A percentile compares a stretch with the other conserved stretches of the same genome.
Evolutionary conservation across 2,888 invertebrate species (phyloP).

Genomic region (Agriotes lineatus): DNA sequence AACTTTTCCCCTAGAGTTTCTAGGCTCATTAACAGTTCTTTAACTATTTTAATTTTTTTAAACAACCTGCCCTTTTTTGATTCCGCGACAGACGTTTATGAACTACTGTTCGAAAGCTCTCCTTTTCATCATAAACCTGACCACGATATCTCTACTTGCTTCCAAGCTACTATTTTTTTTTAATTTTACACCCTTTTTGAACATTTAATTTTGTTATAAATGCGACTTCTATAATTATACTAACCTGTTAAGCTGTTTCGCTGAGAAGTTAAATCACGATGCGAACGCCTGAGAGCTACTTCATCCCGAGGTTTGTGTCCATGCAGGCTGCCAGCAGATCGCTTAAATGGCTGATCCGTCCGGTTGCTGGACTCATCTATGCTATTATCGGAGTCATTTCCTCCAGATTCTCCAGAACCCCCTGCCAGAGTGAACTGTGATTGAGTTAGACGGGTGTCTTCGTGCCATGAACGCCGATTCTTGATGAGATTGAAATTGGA

Average conservation of each 20-base stretch:
- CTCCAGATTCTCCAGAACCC: constrained; percentile 74
- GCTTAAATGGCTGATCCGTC: constrained; percentile 54
- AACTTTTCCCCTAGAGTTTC: too few relatives aligned
- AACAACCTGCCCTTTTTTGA: too few relatives aligned
- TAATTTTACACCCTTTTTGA: too few relatives aligned
- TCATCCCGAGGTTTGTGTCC: constrained; percentile 63
- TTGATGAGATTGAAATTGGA: constrained; percentile 1
- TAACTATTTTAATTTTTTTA: too few relatives aligned
- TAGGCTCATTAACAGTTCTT: too few relatives aligned
- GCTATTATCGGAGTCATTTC: constrained; percentile 84
- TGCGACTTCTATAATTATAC: too few relatives aligned
- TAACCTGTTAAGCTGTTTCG: constrained; percentile 62
- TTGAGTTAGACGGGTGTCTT: constrained; percentile 77
- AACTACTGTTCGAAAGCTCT: too few relatives aligned
- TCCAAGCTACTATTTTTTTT: too few relatives aligned
- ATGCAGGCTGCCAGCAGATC: constrained; percentile 58
- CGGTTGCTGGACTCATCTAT: constrained; percentile 69
- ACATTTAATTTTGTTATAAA: neutral
- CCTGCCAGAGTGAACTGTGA: constrained; percentile 76
- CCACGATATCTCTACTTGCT: too few relatives aligned
- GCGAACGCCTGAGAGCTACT: constrained; percentile 60
- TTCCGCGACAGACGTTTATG: too few relatives aligned
- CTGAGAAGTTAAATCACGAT: constrained; percentile 59
- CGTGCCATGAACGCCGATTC: constrained; percentile 80
- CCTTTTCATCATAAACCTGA: too few relatives aligned